Evolutionary conservation across 2,797 vertebrate species (phyloP).

Genomic region (Heliangelus exortis): DNA sequence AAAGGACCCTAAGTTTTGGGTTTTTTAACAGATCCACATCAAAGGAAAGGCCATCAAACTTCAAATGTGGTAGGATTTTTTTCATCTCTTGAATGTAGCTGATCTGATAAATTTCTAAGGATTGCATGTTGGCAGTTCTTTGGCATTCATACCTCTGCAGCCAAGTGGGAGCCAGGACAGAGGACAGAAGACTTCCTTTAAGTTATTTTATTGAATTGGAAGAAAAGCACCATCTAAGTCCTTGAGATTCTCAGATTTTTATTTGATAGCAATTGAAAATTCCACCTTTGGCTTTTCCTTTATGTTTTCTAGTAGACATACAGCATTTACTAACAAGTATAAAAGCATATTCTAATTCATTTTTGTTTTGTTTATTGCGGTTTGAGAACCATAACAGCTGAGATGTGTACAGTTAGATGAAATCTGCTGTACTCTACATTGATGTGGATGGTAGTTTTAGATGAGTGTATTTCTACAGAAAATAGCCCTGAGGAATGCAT

Average conservation of each 20-base stretch:
- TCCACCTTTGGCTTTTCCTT: background rate
- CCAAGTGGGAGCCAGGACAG: background rate
- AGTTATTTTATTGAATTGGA: slow-evolving; percentile 2
- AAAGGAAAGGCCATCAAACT: background rate
- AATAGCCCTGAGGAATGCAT: background rate
- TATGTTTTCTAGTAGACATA: background rate
- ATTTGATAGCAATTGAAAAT: background rate
- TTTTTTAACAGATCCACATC: background rate
- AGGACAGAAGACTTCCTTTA: background rate
- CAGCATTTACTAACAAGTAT: background rate
- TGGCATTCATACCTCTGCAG: background rate
- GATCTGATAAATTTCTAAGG: background rate
- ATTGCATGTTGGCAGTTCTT: background rate
- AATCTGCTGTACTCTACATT: background rate
- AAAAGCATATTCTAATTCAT: background rate
- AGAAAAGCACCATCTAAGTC: background rate
- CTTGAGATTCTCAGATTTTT: background rate
- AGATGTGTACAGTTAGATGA: background rate
- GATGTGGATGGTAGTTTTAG: background rate
- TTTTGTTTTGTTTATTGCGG: background rate
- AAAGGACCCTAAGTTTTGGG: background rate
- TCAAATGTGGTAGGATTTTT: background rate
- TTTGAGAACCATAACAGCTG: background rate
- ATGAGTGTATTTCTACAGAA: background rate
- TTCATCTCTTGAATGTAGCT: background rate